Percentiles rank a stretch among this genome's conserved stretches.
These are phyloP conservation scores for Drosophila emarginata DNA, from an alignment of 2,888 invertebrate species.

Conservation along the genomic window DNA sequence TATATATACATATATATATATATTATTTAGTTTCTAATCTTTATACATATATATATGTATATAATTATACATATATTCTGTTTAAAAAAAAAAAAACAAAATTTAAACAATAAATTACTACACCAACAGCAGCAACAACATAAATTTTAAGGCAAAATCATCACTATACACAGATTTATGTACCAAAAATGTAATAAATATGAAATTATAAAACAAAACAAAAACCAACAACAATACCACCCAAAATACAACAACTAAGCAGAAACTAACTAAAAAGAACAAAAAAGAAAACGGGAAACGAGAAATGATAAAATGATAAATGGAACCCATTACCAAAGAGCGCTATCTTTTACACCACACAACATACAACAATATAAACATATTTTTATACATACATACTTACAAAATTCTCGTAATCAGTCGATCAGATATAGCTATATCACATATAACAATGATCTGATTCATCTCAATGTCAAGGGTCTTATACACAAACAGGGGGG, in stretches of 20 bases:
- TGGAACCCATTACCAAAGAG: conserved; percentile 19
- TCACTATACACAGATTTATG: conserved; percentile 75
- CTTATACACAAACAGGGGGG: background rate
- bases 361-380: conserved; percentile 27
- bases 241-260: conserved; percentile 16
- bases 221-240: conserved; percentile 25
- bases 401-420: conserved; percentile 27
- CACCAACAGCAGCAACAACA: conserved; percentile 45
- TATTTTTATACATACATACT: conserved; percentile 63
- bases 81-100: conserved; percentile 42
- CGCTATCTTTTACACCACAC: conserved; percentile 26
- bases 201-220: conserved; percentile 70
- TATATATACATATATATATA: conserved; percentile 29
- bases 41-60: conserved; percentile 13
- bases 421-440: conserved; percentile 8
- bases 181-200: conserved; percentile 81
- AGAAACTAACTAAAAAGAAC: conserved; percentile 29
- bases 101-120: conserved; percentile 43
- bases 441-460: background rate
- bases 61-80: conserved; percentile 38
- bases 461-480: background rate
- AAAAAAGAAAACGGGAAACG: conserved; percentile 20
- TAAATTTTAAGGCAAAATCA: conserved; percentile 48
- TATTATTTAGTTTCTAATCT: conserved; percentile 10
- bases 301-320: conserved; percentile 31